phyloP scores from a whole-genome alignment of 1,140 invertebrate species.

The Araneus ventricosus region DNA sequence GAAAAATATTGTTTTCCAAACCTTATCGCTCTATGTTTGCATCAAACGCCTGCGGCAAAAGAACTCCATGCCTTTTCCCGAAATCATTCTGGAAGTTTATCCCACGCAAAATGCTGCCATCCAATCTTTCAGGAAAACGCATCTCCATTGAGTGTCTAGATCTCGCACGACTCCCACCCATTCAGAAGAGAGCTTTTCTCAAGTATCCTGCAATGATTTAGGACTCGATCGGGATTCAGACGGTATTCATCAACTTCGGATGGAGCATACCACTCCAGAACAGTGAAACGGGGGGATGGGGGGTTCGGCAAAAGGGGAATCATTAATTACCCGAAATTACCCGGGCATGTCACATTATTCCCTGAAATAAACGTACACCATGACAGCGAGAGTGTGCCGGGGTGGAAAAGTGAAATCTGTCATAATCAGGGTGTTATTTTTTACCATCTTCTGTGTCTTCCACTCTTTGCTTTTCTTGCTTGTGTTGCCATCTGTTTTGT shows the following conservation, averaged over 20 bases:
- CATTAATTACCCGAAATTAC: constrained; percentile 71
- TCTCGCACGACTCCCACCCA: constrained; percentile 2
- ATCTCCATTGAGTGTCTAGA: constrained; percentile 3
- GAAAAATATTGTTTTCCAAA: background rate
- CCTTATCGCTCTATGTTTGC: too few species aligned
- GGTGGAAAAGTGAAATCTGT: constrained; percentile 55
- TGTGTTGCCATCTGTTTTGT: background rate
- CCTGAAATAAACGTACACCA: constrained; percentile 40
- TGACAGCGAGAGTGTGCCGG: constrained; percentile 34
- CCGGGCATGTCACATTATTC: constrained; percentile 71
- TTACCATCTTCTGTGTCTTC: background rate
- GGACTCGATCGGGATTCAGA: constrained; percentile 6
- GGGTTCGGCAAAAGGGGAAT: background rate
- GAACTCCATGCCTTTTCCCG: background rate
- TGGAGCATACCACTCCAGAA: background rate
- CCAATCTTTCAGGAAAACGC: constrained; percentile 24
- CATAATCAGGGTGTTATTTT: constrained; percentile 48
- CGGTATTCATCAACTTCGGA: constrained; percentile 55
- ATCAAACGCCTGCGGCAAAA: background rate
- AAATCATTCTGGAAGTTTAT: background rate
- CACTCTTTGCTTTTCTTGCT: background rate
- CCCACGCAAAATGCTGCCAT: background rate
- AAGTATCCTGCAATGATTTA: constrained; percentile 56
- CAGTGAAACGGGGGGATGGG: background rate
- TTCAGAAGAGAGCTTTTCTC: constrained; percentile 9